Conservation (phyloP, 2,113 vertebrate genomes). For the Microcebus griseorufus region DNA sequence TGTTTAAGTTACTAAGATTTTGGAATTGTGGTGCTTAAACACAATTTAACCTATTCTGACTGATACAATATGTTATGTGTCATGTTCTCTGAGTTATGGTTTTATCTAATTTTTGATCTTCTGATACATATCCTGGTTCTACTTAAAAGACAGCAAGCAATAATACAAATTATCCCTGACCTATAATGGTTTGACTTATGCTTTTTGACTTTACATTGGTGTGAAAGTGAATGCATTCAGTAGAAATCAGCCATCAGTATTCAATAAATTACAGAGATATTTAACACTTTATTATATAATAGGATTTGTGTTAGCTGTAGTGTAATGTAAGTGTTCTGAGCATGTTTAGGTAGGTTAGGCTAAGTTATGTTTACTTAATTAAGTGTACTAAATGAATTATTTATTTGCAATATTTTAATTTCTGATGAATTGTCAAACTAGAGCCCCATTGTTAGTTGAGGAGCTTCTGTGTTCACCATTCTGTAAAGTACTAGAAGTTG, state of each 20-base stretch:
- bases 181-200: neutral
- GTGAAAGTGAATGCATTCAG: neutral
- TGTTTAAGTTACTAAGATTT: neutral
- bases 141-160: neutral
- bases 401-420: neutral
- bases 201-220: neutral
- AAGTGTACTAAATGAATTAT: neutral
- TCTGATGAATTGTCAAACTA: neutral
- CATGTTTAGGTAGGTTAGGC: neutral
- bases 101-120: neutral
- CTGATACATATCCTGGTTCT: neutral
- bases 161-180: neutral
- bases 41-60: neutral
- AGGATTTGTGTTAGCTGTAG: neutral
- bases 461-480: neutral
- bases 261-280: neutral
- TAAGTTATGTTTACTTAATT: neutral
- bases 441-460: neutral
- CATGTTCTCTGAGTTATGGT: neutral
- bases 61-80: neutral
- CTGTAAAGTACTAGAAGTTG: neutral
- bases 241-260: neutral
- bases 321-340: neutral
- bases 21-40: neutral
- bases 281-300: neutral